Base-by-base conservation (phyloP, 64 coral and sea anemone genomes). In the Hydrozoanthus tunicans region DNA sequence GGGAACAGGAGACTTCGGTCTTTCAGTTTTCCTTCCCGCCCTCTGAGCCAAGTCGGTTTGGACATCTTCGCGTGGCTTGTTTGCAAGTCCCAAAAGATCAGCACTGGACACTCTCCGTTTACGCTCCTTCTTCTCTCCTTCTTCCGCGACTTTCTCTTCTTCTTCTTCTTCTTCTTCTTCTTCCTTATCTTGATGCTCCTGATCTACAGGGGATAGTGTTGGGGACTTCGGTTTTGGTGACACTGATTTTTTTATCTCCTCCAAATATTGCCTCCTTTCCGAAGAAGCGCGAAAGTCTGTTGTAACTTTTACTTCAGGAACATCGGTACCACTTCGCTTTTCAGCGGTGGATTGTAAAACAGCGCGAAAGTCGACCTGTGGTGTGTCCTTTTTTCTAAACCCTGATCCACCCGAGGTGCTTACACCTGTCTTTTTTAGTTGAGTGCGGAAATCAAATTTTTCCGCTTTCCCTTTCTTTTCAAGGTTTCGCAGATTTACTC, bases 91-190 rank as follows among this genome's bases (percentile, higher is more conserved):
- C 20, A 88, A 88, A 17, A 88, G 84, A 60, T 88, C 84, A 11
- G 84, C 68, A 88, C 84, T 88, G 84, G 84, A 88, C 11, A 88
- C 67, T 70, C 55, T 88, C 11, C 84, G 84, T 26, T 73, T 88
- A 10, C 55, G 54, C 26, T 88, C 84, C 24, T 74, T 74, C 11
- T 61, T 88, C 70, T 58, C 56, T 9, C 55, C 84, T 74, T 56
- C 69, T 1, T 86, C 83, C 0, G 27, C 54, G 9, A 6, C 20
- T 88, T 55, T 32, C 59, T 60, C 84, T 12, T 52, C 84, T 43
- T 72, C 70, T 86, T 72, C 63, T 51, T 9, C 43, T 66, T 43
- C 63, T 69, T 73, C 55, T 55, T 15, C 65, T 57, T 70, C 64
- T 86, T 70, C 82, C 71, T 86, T 64, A 86, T 86, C 82, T 70